A percentile compares a stretch with the other conserved stretches of the same genome.
phyloP scores from a whole-genome alignment of 1,140 invertebrate species.

The Pogonomyrmex barbatus region DNA sequence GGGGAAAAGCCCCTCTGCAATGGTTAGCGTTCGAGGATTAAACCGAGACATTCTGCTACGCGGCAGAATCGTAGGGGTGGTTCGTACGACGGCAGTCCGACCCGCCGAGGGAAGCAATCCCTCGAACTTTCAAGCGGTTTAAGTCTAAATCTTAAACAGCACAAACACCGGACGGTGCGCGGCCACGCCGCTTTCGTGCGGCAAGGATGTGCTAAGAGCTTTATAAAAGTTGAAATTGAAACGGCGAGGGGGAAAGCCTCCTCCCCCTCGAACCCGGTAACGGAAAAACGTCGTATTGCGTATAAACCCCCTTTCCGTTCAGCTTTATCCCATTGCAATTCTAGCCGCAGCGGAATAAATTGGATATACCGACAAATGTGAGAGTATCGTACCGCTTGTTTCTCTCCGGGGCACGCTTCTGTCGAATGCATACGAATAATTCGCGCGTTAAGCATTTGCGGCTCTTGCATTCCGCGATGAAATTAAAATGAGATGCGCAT shows the following conservation, averaged over 20 bases:
- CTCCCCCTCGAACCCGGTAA: neutral
- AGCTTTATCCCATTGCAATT: conserved; percentile 13
- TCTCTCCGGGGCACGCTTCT: neutral
- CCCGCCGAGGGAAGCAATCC: conserved; percentile 8
- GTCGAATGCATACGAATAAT: neutral
- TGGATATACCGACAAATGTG: conserved; percentile 10
- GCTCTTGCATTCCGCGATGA: neutral
- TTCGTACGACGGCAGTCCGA: neutral
- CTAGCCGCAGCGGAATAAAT: conserved; percentile 33
- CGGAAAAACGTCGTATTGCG: neutral
- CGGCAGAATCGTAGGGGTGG: conserved; percentile 2
- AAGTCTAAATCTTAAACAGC: conserved; percentile 49
- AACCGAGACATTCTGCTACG: neutral
- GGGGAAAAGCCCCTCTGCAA: neutral
- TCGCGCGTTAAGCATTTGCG: neutral
- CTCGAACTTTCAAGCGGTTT: conserved; percentile 49
- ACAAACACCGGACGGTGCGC: neutral
- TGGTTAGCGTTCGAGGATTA: conserved; percentile 31
- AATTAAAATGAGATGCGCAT: neutral
- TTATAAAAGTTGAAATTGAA: conserved; percentile 60
- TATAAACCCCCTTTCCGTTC: neutral
- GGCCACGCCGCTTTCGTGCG: neutral
- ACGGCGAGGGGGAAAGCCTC: neutral
- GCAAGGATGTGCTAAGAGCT: conserved; percentile 19
- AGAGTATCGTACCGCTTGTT: conserved; percentile 22